These are phyloP conservation scores for Saturnia japonica DNA, from an alignment of 2,888 invertebrate species.

Conservation along the genomic window DNA sequence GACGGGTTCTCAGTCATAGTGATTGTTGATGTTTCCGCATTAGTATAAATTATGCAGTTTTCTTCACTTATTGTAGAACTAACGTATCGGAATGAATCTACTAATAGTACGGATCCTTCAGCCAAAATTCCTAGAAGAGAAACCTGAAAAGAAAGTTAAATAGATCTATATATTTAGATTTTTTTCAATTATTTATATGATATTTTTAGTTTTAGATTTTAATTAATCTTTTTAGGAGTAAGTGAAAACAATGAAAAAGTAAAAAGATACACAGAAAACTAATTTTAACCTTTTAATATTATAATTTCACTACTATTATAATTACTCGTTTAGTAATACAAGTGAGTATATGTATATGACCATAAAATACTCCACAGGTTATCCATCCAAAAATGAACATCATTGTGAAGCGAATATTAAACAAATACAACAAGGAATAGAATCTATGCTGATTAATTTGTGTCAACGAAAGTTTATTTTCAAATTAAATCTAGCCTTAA, in stretches of 20 bases:
- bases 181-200: no score
- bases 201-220: no score
- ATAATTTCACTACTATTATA: no score
- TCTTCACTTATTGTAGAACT: constrained; percentile 1
- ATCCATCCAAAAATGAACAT: not conserved
- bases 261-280: not conserved
- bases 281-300: not conserved
- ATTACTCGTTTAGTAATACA: no score
- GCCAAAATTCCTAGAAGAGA: not conserved
- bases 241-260: not conserved
- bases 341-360: no score
- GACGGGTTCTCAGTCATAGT: not conserved
- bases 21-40: not conserved
- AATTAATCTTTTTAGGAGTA: no score
- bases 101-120: not conserved
- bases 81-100: not conserved
- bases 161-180: not conserved
- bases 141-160: not conserved
- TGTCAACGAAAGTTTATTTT: no score
- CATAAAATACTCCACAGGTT: not conserved
- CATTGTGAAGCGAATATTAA: not conserved
- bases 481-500: no score
- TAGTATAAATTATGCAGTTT: not conserved
- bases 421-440: not conserved
- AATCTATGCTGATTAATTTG: no score